Evolutionary conservation across 2,797 vertebrate genomes (phyloP).

Genomic region (Myotis myotis): DNA sequence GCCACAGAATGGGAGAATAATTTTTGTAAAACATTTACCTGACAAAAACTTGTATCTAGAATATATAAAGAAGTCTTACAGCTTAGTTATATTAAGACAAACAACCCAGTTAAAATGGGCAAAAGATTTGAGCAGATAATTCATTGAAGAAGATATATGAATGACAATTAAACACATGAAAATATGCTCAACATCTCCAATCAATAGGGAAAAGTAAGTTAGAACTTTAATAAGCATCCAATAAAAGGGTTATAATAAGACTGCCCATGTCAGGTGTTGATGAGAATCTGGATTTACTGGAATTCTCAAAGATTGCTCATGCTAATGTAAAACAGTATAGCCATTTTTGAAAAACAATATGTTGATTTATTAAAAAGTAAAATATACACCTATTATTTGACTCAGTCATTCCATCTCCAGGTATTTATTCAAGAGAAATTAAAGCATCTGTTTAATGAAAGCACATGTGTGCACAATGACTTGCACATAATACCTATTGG

Average conservation of each 20-base stretch:
- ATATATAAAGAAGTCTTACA: neutral
- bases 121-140: conserved; percentile 13
- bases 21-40: neutral
- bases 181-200: neutral
- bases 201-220: neutral
- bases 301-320: neutral
- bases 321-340: neutral
- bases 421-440: neutral
- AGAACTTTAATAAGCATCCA: neutral
- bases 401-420: neutral
- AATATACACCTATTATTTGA: neutral
- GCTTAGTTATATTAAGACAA: neutral
- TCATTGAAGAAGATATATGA: neutral
- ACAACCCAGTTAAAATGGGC: neutral
- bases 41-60: neutral
- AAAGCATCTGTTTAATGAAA: neutral
- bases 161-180: conserved; percentile 6
- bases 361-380: neutral
- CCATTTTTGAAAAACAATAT: neutral
- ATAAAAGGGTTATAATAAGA: conserved; percentile 24
- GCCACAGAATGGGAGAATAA: neutral
- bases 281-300: neutral
- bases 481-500: neutral
- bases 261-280: neutral
- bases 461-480: neutral